These are phyloP conservation scores for Pharmacophagus antenor DNA, from an alignment of 2,888 invertebrate species.

Conservation along the genomic window DNA sequence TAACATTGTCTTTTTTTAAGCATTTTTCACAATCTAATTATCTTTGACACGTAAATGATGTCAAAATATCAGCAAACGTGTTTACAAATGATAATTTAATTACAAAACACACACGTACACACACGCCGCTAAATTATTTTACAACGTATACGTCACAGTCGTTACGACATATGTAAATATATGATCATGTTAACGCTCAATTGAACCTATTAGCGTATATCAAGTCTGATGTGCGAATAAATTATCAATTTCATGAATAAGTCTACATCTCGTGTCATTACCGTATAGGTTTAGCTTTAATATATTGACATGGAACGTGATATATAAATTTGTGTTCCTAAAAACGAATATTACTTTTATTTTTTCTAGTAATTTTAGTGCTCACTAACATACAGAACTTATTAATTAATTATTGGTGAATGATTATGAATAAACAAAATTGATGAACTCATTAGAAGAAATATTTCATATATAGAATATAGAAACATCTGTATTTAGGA, in stretches of 20 bases:
- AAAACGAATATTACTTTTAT: too few species aligned
- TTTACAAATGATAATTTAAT: slow-evolving; percentile 21
- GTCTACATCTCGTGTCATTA: not conserved
- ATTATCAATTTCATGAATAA: slow-evolving; percentile 12
- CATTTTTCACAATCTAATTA: not conserved
- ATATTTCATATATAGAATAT: too few species aligned
- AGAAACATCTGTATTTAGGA: too few species aligned
- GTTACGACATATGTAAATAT: slow-evolving; percentile 15
- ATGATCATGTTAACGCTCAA: slow-evolving; percentile 19
- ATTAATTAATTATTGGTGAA: too few species aligned
- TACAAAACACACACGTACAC: slow-evolving; percentile 8
- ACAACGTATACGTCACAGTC: slow-evolving; percentile 12
- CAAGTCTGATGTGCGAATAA: slow-evolving; percentile 16
- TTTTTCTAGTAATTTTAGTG: too few species aligned
- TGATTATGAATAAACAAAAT: too few species aligned
- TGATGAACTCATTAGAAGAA: too few species aligned
- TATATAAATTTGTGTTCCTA: too few species aligned
- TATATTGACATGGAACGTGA: not conserved
- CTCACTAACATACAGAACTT: too few species aligned
- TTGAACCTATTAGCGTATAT: slow-evolving; percentile 21
- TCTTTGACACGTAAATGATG: not conserved
- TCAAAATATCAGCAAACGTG: not conserved
- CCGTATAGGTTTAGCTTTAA: not conserved
- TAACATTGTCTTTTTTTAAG: too few species aligned
- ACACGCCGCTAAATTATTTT: slow-evolving; percentile 11